These are phyloP conservation scores for Gobio gobio DNA, from an alignment of 2,113 vertebrate genomes.

Conservation along the genomic window DNA sequence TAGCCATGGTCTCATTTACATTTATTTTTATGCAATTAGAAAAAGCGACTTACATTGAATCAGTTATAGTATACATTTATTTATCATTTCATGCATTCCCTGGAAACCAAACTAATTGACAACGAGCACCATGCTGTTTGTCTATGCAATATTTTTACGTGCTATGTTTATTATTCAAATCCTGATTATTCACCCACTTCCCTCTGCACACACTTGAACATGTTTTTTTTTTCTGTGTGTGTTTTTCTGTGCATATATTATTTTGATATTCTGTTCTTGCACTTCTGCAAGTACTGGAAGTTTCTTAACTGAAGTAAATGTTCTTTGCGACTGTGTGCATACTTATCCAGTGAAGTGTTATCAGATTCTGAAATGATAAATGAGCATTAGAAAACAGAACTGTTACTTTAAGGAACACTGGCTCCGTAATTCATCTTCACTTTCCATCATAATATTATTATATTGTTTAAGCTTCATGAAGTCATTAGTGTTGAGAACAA, in stretches of 20 bases:
- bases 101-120: no score
- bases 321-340: neutral
- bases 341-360: neutral
- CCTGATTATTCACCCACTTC: no score
- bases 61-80: no score
- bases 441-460: slow-evolving; percentile 52
- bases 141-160: no score
- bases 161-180: no score
- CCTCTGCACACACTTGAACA: no score
- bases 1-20: no score
- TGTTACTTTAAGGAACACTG: neutral
- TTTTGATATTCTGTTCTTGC: neutral
- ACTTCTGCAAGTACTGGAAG: neutral
- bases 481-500: slow-evolving; percentile 50
- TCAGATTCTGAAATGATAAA: neutral
- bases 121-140: no score
- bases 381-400: neutral
- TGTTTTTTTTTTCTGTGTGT: no score
- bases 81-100: no score
- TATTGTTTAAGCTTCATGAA: slow-evolving; percentile 26
- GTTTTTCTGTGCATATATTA: neutral
- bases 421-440: neutral
- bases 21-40: no score
- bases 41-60: no score
- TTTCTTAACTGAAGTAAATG: neutral